Base-by-base conservation (phyloP, 2,113 vertebrate species). In the Phocoena sinus region DNA sequence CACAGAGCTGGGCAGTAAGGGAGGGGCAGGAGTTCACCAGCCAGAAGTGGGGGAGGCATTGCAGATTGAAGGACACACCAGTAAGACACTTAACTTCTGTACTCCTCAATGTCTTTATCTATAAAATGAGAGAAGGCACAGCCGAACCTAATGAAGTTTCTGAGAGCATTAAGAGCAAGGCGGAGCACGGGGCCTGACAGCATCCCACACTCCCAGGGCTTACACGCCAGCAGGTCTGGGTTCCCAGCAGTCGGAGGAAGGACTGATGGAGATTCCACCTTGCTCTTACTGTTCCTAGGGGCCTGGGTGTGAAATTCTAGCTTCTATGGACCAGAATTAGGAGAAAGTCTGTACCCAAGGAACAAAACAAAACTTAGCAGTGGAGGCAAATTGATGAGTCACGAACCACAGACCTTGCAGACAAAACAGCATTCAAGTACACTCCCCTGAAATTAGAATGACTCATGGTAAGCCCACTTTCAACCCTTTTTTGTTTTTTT, bases 191-290 rank as follows among this genome's bases (percentile, higher is more conserved):
- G 0, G 15, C 20, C 17, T 41, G 26, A 58, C 23, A 21, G 47
- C 36, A 58, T 18, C 2, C 14, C 6, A 6, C 18, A 31, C 38
- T 20, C 1, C 2, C 17, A 20, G 25, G 50, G 4, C n/a, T 38
- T 12, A 18, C 0, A 11, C n/a, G 36, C 31, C 12, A 10, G 56
- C 3, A 23, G 31, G 18, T 8, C n/a, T 25, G 11, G n/a, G 31
- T 71, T 73, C 85, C 71, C n/a, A n/a, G 6, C 1, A 3, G 25
- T 3, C 0, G 15, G 0, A 14, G 10, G 33, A 0, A 76, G 31
- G 26, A 2, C 18, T 33, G 67, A 12, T 17, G 28, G 38, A 68
- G 28, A 47, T 8, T 18, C 63, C n/a, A 38, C 74, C 47, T 23
- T 5, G 60, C 38, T 80, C 1, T 60, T 38, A 68, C 23, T 56